Conservation (phyloP, 2,113 vertebrate genomes). For the Lipotes vexillifer region DNA sequence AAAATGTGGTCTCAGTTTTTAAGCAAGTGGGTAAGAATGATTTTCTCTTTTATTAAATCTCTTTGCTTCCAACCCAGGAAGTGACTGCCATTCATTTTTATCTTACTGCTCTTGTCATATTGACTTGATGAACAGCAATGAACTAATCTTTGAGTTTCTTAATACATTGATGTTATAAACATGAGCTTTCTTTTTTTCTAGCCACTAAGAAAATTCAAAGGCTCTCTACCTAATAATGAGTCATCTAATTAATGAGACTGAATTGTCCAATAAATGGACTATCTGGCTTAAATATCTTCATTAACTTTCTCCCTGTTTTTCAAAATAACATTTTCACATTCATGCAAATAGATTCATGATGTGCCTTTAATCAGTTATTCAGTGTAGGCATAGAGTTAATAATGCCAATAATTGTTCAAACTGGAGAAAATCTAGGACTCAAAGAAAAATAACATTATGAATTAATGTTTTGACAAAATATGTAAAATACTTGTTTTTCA, state of each 20-base stretch:
- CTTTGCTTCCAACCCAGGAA: background rate
- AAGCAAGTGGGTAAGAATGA: background rate
- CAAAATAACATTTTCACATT: background rate
- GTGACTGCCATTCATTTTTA: background rate
- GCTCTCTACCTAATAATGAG: background rate
- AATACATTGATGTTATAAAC: background rate
- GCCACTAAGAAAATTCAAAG: background rate
- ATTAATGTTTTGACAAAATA: background rate
- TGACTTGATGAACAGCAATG: background rate
- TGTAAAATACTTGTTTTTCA: background rate
- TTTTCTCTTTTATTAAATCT: background rate
- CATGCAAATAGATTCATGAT: background rate
- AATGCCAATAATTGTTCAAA: background rate
- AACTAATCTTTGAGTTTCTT: background rate
- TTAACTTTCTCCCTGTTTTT: constrained; percentile 11
- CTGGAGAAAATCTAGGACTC: background rate
- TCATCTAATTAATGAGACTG: background rate
- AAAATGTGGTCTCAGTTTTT: background rate
- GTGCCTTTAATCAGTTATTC: background rate
- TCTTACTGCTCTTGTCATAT: background rate
- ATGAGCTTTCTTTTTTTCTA: background rate
- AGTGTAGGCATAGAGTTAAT: background rate
- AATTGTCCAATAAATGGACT: background rate
- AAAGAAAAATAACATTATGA: background rate
- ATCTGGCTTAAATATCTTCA: background rate